Base-by-base conservation (phyloP, 2,113 vertebrate species). In the Climacteris rufus region DNA sequence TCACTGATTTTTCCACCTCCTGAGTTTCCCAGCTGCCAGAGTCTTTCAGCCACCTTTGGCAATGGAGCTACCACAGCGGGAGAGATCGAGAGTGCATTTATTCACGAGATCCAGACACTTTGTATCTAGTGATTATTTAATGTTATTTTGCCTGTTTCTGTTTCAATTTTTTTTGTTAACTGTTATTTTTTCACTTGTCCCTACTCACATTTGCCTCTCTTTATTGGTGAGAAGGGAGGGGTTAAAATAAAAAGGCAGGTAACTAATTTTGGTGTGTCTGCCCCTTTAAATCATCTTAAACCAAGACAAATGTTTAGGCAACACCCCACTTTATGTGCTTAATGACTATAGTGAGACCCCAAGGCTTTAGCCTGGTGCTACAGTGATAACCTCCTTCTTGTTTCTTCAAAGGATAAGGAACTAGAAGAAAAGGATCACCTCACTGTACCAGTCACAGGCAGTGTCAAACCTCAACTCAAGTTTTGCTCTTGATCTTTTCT, bases 41-140 rank as follows among this genome's bases (percentile, higher is more conserved):
- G 11, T 12, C 57, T 23, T 39, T 40, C 18, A 23, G 40, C 9
- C 0, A 0, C 40, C 11, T 23, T 30, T 33, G 39, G 3, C n/a
- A 18, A 14, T 18, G 28, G 54, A 39, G 59, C 22, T 39, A 22
- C 49, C 18, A 4, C 14, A 0, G 4, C 57, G 18, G 39, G 47
- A 45, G 27, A 31, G 14, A 18, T 5, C 16, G 47, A 63, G 33
- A 3, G 4, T 18, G 18, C 39, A 18, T 15, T 47, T 19, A 28
- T n/a, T 15, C 3, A 11, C 15, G n/a, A 24, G 42, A 49, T 47
- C 13, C 50, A 56, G 23, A 15, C 47, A 13, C 19, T 47, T 39
- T 28, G 15, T 15, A 39, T 28, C 7, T 13, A 21, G 21, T 37
- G 24, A 16, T 21, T 39, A 39, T 30, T 56, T 56, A 39, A 42